Evolutionary conservation across 2,888 invertebrate genomes (phyloP).

Genomic region (Drosophila paramelanica): DNA sequence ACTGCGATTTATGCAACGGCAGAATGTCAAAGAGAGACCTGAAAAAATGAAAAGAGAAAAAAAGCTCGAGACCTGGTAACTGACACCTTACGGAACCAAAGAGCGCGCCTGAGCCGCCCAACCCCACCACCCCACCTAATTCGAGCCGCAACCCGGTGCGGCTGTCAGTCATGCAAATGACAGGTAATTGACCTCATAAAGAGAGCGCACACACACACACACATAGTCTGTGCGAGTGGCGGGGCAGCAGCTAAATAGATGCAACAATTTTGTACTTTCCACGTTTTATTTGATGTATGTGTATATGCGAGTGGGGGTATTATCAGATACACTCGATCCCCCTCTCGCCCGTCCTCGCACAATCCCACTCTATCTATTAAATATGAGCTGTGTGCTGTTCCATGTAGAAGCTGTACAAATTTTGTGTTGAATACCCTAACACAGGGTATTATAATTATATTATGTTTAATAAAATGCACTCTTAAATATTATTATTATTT

Average conservation of each 20-base stretch:
- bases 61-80: slow-evolving; percentile 39
- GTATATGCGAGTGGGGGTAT: slow-evolving; percentile 11
- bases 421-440: slow-evolving; percentile 11
- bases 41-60: slow-evolving; percentile 2
- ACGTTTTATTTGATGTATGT: slow-evolving; percentile 67
- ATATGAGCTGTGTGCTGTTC: slow-evolving; percentile 28
- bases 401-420: slow-evolving; percentile 41
- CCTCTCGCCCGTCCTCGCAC: neutral
- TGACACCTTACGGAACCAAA: slow-evolving; percentile 61
- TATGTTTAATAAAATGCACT: neutral
- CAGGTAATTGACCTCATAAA: slow-evolving; percentile 80
- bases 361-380: slow-evolving; percentile 7
- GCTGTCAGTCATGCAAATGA: slow-evolving; percentile 74
- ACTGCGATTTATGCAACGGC: slow-evolving; percentile 55
- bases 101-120: slow-evolving; percentile 12
- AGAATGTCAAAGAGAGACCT: slow-evolving; percentile 35
- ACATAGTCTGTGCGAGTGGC: neutral
- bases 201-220: slow-evolving; percentile 3
- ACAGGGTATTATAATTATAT: neutral
- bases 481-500: neutral
- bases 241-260: slow-evolving; percentile 32
- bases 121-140: neutral
- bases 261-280: slow-evolving; percentile 79
- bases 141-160: slow-evolving; percentile 7
- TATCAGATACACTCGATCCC: neutral